Conservation (phyloP, 2,797 vertebrate species). For the Pachyuromys duprasi region DNA sequence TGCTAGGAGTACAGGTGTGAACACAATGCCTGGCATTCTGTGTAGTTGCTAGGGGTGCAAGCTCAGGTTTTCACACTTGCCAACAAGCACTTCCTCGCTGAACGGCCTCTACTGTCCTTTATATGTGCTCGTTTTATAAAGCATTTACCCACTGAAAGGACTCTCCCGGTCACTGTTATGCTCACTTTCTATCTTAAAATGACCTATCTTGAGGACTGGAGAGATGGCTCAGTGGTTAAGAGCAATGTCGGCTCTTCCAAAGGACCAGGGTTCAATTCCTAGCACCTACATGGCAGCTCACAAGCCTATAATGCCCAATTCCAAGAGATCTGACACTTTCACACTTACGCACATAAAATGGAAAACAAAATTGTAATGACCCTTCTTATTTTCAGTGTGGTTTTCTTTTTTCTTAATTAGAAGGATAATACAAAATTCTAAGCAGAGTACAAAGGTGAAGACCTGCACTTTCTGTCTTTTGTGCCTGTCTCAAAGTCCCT, state of each 20-base stretch:
- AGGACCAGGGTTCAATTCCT: too few relatives aligned
- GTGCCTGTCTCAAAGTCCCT: background rate
- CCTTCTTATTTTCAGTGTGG: background rate
- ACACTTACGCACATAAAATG: too few relatives aligned
- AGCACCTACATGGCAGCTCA: too few relatives aligned
- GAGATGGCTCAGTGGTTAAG: too few relatives aligned
- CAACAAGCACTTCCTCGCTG: background rate
- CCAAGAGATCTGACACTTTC: too few relatives aligned
- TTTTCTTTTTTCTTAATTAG: background rate
- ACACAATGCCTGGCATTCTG: background rate
- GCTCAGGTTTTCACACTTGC: background rate
- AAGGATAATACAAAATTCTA: constrained; percentile 8
- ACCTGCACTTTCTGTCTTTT: background rate
- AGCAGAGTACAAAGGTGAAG: background rate
- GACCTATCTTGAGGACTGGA: too few relatives aligned
- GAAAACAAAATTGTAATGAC: too few relatives aligned
- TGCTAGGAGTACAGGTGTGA: background rate
- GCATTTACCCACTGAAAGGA: too few relatives aligned
- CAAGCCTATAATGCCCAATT: too few relatives aligned
- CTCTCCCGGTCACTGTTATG: too few relatives aligned
- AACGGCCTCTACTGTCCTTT: background rate
- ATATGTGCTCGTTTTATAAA: background rate
- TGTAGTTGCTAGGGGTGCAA: background rate
- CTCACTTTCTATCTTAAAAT: background rate
- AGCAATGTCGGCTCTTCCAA: too few relatives aligned